Percentiles rank a stretch among this genome's conserved stretches.
Evolutionary conservation across 2,888 invertebrate genomes (phyloP).

Genomic region (Hedya salicella): DNA sequence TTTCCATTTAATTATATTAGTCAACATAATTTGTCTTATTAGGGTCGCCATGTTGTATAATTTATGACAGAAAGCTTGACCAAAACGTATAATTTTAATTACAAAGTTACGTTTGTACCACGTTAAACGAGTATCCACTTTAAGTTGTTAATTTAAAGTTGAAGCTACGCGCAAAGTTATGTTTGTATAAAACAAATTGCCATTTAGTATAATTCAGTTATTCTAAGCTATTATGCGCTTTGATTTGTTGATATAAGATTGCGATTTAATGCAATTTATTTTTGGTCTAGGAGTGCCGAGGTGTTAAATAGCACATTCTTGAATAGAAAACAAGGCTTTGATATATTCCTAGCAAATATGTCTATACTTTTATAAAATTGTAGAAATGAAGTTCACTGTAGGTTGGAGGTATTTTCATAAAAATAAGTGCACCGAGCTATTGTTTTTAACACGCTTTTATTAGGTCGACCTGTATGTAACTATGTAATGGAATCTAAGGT

Average conservation of each 20-base stretch:
- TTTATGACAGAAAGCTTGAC: constrained; percentile 35
- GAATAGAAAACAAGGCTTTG: constrained; percentile 10
- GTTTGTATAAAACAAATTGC: not conserved
- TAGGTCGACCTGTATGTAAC: too few species aligned
- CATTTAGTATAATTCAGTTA: not conserved
- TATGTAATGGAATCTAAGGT: too few species aligned
- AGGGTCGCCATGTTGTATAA: constrained; percentile 25
- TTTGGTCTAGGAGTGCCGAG: constrained; percentile 21
- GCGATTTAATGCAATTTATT: not conserved
- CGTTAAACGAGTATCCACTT: not conserved
- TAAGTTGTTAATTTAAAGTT: not conserved
- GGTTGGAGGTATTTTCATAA: too few species aligned
- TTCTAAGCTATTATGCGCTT: not conserved
- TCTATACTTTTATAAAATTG: too few species aligned
- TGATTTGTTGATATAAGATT: not conserved
- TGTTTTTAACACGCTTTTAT: too few species aligned
- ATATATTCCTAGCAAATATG: not conserved
- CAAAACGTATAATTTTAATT: constrained; percentile 25
- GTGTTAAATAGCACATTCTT: constrained; percentile 32
- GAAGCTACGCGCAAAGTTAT: not conserved
- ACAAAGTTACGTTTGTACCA: not conserved
- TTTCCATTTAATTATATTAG: constrained; percentile 30
- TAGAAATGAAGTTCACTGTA: too few species aligned
- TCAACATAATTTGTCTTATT: constrained; percentile 35
- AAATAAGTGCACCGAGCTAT: too few species aligned